Base-by-base conservation (phyloP, 2,797 vertebrate species). In the Siniperca obscura region DNA sequence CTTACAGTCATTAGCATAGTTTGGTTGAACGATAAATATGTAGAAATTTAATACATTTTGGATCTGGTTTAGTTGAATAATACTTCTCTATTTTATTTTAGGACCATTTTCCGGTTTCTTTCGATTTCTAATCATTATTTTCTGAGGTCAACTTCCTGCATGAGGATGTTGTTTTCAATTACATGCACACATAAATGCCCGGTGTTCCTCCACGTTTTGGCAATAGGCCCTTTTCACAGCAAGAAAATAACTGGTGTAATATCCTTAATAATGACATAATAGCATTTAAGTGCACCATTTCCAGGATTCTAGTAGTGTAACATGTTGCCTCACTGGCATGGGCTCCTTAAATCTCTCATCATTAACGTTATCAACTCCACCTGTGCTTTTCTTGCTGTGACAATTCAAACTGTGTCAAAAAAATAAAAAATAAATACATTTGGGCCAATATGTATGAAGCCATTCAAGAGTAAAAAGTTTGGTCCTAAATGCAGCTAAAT, bases 211-310 rank as follows among this genome's bases (percentile, higher is more conserved):
- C 7, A 40, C n/a, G 2, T 64, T 65, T 48, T 60, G 25, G 67
- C 13, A 36, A 10, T 0, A 17, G 34, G n/a, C 57, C 17, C 3
- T 22, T 56, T 65, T 57, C 13, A 10, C 30, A 13, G 21, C 21
- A 38, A 36, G 53, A 44, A 34, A 69, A 69, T 13, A 10, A 30
- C 36, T 7, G 25, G 36, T 53, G 6, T 53, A 64, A 34, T 13
- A n/a, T n/a, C 8, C 14, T 44, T 21, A 52, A 12, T n/a, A 46
- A 50, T 30, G 44, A 3, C 21, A 46, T 46, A 44, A 72, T 40
- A 59, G 72, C 9, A 1, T 60, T 56, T 27, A 65, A 73, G 66
- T n/a, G 57, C 67, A 74, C 2, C 2, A 70, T 70, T 46, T 30
- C 34, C 21, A 59, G 5, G 71, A 55, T 48, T 61, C 25, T n/a